Percentiles rank a stretch among this genome's conserved stretches.
These are phyloP conservation scores for Dicentrarchus labrax DNA, from an alignment of 2,113 vertebrate species.

Conservation along the genomic window DNA sequence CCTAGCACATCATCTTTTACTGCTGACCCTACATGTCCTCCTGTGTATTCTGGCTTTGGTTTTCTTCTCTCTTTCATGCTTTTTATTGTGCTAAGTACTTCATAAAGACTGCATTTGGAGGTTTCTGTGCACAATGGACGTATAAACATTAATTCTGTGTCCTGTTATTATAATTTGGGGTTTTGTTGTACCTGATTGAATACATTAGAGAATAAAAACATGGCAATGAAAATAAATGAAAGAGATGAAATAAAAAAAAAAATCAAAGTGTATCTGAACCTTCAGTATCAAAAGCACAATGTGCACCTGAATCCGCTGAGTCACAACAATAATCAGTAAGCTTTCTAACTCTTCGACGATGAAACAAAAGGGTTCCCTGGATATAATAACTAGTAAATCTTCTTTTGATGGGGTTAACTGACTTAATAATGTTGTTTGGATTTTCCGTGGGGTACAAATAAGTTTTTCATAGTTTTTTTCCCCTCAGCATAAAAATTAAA, in stretches of 20 bases:
- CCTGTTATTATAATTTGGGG: neutral
- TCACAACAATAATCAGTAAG: slow-evolving; percentile 25
- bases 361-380: slow-evolving; percentile 13
- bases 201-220: slow-evolving; percentile 17
- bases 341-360: slow-evolving; percentile 23
- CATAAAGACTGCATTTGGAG: no score
- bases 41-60: neutral
- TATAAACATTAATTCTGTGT: neutral
- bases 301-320: slow-evolving; percentile 22
- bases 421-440: slow-evolving; percentile 55
- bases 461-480: slow-evolving; percentile 39
- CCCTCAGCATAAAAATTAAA: slow-evolving; percentile 15
- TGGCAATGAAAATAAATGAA: slow-evolving; percentile 1
- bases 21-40: slow-evolving; percentile 27
- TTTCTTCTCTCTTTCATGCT: neutral
- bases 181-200: neutral
- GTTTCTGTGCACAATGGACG: slow-evolving; percentile 14
- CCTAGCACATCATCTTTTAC: slow-evolving; percentile 15
- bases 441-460: slow-evolving; percentile 41
- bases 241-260: neutral
- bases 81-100: slow-evolving; percentile 9
- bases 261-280: neutral
- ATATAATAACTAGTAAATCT: slow-evolving; percentile 29
- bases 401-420: slow-evolving; percentile 44
- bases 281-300: slow-evolving; percentile 19